phyloP scores from a whole-genome alignment of 2,888 invertebrate species.

The Alentia gelatinosa region DNA sequence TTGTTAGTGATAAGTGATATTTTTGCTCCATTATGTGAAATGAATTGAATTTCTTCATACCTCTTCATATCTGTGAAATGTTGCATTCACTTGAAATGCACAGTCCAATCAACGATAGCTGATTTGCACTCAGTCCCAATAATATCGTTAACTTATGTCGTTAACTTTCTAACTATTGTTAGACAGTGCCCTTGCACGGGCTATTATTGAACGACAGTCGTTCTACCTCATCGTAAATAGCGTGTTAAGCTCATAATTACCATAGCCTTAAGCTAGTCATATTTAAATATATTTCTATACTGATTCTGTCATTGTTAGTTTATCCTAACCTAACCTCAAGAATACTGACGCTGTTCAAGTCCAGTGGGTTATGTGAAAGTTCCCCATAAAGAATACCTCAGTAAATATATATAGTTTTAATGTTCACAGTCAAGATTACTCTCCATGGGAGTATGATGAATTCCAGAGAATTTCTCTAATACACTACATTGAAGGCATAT shows the following conservation, averaged over 20 bases:
- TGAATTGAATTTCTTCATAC: constrained; percentile 16
- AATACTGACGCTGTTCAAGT: not conserved
- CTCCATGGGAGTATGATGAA: not conserved
- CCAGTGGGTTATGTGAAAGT: not conserved
- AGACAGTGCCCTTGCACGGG: not conserved
- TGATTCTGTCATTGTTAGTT: not conserved
- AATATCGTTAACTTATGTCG: not conserved
- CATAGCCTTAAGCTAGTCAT: constrained; percentile 29
- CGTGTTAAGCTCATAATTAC: not conserved
- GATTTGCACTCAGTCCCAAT: constrained; percentile 12
- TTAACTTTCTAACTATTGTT: constrained; percentile 11
- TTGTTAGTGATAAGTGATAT: constrained; percentile 26
- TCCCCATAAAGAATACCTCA: constrained; percentile 7
- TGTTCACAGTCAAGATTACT: not conserved
- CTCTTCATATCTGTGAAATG: constrained; percentile 5
- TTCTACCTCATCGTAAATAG: constrained; percentile 22
- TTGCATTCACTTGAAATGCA: constrained; percentile 6
- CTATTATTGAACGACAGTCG: not conserved
- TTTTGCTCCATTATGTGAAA: not conserved
- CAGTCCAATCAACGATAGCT: not conserved
- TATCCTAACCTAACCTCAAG: not conserved
- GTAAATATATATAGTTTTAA: not conserved
- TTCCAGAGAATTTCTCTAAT: not conserved
- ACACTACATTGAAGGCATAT: too few species aligned
- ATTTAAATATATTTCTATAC: constrained; percentile 12